Evolutionary conservation across 2,113 vertebrate genomes (phyloP).

Genomic region (Puntigrus tetrazona): DNA sequence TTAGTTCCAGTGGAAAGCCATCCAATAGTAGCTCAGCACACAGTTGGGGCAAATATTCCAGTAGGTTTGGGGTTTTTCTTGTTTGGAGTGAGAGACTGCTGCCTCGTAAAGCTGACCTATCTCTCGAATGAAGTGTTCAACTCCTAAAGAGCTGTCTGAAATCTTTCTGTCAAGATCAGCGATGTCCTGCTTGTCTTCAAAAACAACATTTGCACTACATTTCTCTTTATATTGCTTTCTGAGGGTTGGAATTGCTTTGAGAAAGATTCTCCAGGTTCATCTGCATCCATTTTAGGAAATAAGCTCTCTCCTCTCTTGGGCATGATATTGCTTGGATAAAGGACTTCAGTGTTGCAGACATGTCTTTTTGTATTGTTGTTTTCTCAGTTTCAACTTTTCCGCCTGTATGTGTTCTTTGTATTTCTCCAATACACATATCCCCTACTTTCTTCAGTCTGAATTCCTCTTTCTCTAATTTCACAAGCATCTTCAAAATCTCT

Average conservation of each 20-base stretch:
- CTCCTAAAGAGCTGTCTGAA: constrained; percentile 63
- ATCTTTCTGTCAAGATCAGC: constrained; percentile 57
- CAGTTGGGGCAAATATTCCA: constrained; percentile 52
- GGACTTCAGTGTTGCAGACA: constrained; percentile 31
- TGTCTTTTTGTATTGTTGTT: not conserved
- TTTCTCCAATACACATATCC: not conserved
- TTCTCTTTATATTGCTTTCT: constrained; percentile 38
- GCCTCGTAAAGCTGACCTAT: constrained; percentile 67
- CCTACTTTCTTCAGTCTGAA: constrained; percentile 52
- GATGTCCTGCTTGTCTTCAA: not conserved
- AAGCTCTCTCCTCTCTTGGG: constrained; percentile 29
- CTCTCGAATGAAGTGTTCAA: constrained; percentile 71
- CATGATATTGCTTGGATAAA: constrained; percentile 50
- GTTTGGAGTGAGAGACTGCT: constrained; percentile 14
- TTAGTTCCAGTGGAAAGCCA: constrained; percentile 67
- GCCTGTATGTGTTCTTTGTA: constrained; percentile 53
- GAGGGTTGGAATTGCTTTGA: not conserved
- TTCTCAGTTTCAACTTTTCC: not conserved
- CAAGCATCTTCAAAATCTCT: constrained; percentile 55
- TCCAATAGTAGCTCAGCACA: constrained; percentile 66
- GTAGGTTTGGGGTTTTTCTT: not conserved
- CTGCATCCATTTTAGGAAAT: constrained; percentile 64
- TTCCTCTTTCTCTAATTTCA: constrained; percentile 61
- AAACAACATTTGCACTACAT: not conserved
- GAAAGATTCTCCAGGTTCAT: constrained; percentile 54